phyloP scores from a whole-genome alignment of 2,888 invertebrate genomes.

The Cantharis lateralis region DNA sequence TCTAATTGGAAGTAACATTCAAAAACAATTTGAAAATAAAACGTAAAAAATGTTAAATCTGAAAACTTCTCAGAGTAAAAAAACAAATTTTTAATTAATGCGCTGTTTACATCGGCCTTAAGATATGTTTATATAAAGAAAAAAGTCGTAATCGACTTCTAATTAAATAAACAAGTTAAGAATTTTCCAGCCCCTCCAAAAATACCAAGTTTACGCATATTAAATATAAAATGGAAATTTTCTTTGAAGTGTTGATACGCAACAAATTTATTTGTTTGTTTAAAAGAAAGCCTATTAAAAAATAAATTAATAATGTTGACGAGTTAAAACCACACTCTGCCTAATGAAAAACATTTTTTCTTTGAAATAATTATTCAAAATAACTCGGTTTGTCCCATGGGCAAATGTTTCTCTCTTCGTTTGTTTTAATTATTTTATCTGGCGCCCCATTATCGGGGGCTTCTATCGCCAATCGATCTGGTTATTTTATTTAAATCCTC shows the following conservation, averaged over 20 bases:
- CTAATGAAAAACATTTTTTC: background rate
- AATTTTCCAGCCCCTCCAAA: background rate
- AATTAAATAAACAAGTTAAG: background rate
- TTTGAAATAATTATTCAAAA: background rate
- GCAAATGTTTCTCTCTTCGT: background rate
- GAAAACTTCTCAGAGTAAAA: background rate
- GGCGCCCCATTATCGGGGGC: too few relatives aligned
- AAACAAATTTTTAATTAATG: background rate
- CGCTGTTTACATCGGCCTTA: background rate
- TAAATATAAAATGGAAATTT: background rate
- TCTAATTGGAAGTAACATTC: background rate
- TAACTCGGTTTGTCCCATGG: background rate
- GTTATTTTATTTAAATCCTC: background rate
- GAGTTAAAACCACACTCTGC: background rate
- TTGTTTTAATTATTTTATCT: too few relatives aligned
- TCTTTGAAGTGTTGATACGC: background rate
- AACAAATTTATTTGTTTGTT: background rate
- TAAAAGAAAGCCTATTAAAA: background rate
- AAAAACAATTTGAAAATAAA: background rate
- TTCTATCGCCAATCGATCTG: too few relatives aligned
- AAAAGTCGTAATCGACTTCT: background rate
- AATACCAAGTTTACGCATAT: background rate
- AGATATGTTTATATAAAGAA: background rate
- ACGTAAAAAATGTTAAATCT: background rate
- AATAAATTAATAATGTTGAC: background rate